Percentiles rank a stretch among this genome's conserved stretches.
These are phyloP conservation scores for Phylloscopus trochilus DNA, from an alignment of 2,113 vertebrate genomes.

Conservation along the genomic window DNA sequence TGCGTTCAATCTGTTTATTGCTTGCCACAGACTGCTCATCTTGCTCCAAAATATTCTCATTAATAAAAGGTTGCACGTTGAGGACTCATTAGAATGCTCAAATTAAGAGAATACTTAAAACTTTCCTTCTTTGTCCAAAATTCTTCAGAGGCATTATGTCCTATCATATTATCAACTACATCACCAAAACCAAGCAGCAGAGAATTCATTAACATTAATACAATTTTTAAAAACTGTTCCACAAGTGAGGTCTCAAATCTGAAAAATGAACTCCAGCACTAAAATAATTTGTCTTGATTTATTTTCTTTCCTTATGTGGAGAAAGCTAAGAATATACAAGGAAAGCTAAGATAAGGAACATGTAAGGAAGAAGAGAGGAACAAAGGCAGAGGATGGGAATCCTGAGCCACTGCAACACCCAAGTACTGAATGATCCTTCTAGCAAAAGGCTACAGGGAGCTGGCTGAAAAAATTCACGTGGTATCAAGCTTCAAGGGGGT, in stretches of 20 bases:
- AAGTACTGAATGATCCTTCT: neutral
- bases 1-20: neutral
- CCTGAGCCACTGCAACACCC: neutral
- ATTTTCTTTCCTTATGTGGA: neutral
- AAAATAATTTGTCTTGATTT: neutral
- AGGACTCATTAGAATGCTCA: neutral
- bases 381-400: neutral
- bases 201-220: slow-evolving; percentile 1
- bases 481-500: neutral
- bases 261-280: neutral
- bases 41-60: slow-evolving; percentile 9
- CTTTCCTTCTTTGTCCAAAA: neutral
- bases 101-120: neutral
- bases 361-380: neutral
- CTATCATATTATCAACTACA: neutral
- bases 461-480: neutral
- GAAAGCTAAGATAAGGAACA: neutral
- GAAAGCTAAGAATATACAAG: neutral
- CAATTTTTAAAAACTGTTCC: neutral
- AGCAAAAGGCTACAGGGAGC: neutral
- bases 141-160: neutral
- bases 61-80: neutral
- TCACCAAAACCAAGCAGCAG: neutral
- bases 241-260: neutral
- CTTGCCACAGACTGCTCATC: neutral